Base-by-base conservation (phyloP, 2,888 invertebrate species). In the Pristionchus arcanus region DNA sequence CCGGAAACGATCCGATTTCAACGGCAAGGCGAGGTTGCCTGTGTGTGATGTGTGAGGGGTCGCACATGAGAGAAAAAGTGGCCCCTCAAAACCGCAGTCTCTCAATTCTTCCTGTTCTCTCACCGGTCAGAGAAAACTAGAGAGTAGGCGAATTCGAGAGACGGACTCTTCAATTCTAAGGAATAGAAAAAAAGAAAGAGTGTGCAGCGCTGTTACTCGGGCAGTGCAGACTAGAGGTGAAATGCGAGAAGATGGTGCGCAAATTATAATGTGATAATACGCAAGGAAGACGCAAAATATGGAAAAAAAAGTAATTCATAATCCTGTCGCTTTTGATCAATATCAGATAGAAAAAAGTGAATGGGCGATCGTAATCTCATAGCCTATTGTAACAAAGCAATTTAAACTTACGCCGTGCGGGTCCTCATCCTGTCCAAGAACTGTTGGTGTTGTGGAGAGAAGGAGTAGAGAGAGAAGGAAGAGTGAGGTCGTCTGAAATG, bases 1-100 rank as follows among this genome's bases (percentile, higher is more conserved):
- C 74, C 74, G 74, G 74, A 74, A 74, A 74, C 37, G 34, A 74
- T 74, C 74, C 21, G 16, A 42, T 74, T 74, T 74, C 74, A 34
- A 1, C 19, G 3, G 7, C 3, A 34, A 7, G 15, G 21, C 1
- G 74, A 37, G 68, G 74, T 74, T 74, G 42, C 74, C 42, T 16
- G 31, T 15, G 31, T 68, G 68, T 31, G 68, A 63, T 63, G 34
- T 28, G 37, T 74, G 74, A 74, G 74, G 74, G 74, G 74, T 74
- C 21, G 42, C 74, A 37, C 34, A 63, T 7, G 55, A 21, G 55
- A 55, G 63, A 63, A 63, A 63, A 63, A 63, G 63, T 11, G 5
- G 63, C 3, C 63, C 4, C 63, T 42, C 42, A 63, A 63, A 63
- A 63, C 63, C 63, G 63, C 59, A 9, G 25, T 25, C 59, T 59